Base-by-base conservation (phyloP, 2,888 invertebrate species). In the Ectemnius lituratus region DNA sequence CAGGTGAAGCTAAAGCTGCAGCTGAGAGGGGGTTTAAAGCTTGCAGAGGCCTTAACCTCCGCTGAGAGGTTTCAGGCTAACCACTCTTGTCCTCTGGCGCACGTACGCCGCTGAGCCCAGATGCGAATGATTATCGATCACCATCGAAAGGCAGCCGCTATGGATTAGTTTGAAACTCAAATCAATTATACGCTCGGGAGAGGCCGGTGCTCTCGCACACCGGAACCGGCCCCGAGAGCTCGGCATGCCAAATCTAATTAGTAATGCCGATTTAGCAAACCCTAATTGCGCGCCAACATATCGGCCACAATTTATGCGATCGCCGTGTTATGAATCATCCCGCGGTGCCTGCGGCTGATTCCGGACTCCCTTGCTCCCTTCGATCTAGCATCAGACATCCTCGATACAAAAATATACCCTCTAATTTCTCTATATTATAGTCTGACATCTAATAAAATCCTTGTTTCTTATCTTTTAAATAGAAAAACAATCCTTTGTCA, bases 221-320 rank as follows among this genome's bases (percentile, higher is more conserved):
- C n/a, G 52, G 52, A 52, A 52, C 69, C 82, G 71, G 79, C 76
- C 77, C 72, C 80, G 79, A 77, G 76, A 68, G 71, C 73, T 70
- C 78, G 77, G 80, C 80, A 74, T 75, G 78, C 83, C 83, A 80
- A 85, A 87, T 87, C 87, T 88, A 89, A 89, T 89, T 89, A 89
- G 88, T 85, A 84, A 87, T 88, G 85, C 84, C 87, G 87, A 88
- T 88, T 87, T 85, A 84, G 86, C 86, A 83, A 86, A 84, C 86
- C 89, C 89, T 89, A 89, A 89, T 89, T 89, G 88, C 88, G 83
- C 82, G 70, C 79, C 83, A 84, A 84, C 84, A 83, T 87, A 88
- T 88, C 88, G 86, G 83, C 81, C 68, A 71, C 85, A 85, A 89
- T 89, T 89, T 88, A 89, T 89, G 86, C 79, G 80, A 82, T 80